A percentile compares a stretch with the other conserved stretches of the same genome.
Evolutionary conservation across 2,888 invertebrate species (phyloP).

Genomic region (Phyllotreta cruciferae): DNA sequence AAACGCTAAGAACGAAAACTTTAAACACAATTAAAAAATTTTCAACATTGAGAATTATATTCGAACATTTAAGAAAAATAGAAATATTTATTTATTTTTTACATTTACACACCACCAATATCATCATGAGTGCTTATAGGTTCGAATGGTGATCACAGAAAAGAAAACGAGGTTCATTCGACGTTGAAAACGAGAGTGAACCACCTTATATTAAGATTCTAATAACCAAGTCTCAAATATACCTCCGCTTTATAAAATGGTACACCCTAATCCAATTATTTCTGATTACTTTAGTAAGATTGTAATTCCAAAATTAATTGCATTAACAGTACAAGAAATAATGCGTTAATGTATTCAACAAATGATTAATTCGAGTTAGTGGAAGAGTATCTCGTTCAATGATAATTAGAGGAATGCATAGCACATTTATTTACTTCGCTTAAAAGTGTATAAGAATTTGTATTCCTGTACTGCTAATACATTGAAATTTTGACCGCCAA

Average conservation of each 20-base stretch:
- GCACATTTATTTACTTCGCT: no score
- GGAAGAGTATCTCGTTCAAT: no score
- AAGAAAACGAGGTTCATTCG: constrained; percentile 33
- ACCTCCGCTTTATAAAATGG: constrained; percentile 6
- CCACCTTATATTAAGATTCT: constrained; percentile 2
- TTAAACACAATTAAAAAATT: constrained; percentile 46
- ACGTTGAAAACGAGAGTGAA: background rate
- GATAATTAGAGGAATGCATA: no score
- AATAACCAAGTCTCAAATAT: no score
- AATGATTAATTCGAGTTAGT: background rate
- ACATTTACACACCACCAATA: constrained; percentile 52
- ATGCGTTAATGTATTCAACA: no score
- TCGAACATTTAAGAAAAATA: constrained; percentile 48
- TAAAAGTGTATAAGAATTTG: no score
- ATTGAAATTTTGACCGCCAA: no score
- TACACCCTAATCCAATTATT: background rate
- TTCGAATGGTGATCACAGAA: constrained; percentile 54
- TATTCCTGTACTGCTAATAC: no score
- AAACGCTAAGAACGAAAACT: constrained; percentile 40
- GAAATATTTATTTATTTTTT: constrained; percentile 42
- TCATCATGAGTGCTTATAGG: constrained; percentile 51
- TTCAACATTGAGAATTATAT: constrained; percentile 51
- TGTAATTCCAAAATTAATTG: background rate
- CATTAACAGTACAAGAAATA: background rate
- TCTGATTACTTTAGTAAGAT: background rate